A percentile compares a stretch with the other conserved stretches of the same genome.
phyloP scores from a whole-genome alignment of 2,797 vertebrate genomes.

The Leucoraja ocellata region DNA sequence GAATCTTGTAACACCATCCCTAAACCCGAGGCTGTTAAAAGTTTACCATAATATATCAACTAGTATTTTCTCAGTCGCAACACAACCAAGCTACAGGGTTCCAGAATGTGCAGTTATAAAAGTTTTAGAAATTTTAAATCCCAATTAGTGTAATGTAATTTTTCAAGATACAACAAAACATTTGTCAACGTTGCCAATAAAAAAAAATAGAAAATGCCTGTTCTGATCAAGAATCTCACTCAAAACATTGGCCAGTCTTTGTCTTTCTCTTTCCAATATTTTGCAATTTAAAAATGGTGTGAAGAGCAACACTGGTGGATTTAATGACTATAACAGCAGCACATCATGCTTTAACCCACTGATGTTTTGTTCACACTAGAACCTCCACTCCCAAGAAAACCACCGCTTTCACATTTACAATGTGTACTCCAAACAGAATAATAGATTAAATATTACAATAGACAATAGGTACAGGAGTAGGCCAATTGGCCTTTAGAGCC shows the following conservation, averaged over 20 bases:
- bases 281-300: not conserved
- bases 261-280: not conserved
- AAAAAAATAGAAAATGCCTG: not conserved
- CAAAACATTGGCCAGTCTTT: not conserved
- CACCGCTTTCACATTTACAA: not conserved
- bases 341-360: too few relatives aligned
- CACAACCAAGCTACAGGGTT: not conserved
- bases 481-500: too few relatives aligned
- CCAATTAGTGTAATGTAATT: not conserved
- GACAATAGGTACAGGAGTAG: too few relatives aligned
- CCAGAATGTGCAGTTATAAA: not conserved
- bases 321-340: not conserved
- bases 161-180: not conserved
- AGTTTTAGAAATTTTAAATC: not conserved
- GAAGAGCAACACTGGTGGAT: not conserved
- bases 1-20: not conserved
- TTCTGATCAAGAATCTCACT: not conserved
- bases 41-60: not conserved
- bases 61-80: not conserved
- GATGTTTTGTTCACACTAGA: not conserved
- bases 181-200: not conserved
- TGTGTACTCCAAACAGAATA: not conserved
- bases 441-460: too few relatives aligned
- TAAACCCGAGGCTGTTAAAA: not conserved
- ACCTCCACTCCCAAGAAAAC: not conserved